A percentile compares a stretch with the other conserved stretches of the same genome.
phyloP scores from a whole-genome alignment of 2,797 vertebrate species.

The Buphagus erythrorhynchus region DNA sequence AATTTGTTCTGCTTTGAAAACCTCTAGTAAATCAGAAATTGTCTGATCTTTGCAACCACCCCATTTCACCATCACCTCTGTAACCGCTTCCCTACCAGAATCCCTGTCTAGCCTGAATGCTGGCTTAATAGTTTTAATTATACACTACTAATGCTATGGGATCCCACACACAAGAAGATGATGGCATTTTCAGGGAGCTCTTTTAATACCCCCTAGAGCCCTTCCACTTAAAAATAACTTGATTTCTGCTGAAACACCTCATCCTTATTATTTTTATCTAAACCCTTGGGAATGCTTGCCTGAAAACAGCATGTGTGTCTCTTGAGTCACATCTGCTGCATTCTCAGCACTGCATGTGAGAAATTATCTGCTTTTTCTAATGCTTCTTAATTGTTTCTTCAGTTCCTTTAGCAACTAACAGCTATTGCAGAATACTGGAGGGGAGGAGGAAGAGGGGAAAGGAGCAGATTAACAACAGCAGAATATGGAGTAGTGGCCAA shows the following conservation, averaged over 20 bases:
- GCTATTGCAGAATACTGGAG: not conserved
- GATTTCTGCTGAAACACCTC: not conserved
- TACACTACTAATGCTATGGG: not conserved
- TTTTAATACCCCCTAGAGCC: not conserved
- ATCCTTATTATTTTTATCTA: slow-evolving; percentile 33
- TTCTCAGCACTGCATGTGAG: slow-evolving; percentile 1
- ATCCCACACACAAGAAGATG: not conserved
- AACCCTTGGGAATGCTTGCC: not conserved
- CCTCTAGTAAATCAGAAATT: not conserved
- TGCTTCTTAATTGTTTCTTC: slow-evolving; percentile 36
- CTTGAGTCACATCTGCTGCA: slow-evolving; percentile 14
- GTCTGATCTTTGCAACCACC: not conserved
- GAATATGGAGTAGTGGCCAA: not conserved
- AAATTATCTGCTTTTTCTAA: slow-evolving; percentile 30
- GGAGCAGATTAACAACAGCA: not conserved
- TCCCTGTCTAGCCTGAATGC: not conserved
- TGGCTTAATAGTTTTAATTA: not conserved
- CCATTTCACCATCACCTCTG: not conserved
- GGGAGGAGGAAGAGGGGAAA: not conserved
- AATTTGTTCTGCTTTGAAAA: not conserved
- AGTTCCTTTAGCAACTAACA: not conserved
- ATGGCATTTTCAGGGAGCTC: not conserved
- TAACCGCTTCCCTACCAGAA: not conserved
- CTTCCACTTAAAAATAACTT: slow-evolving; percentile 31
- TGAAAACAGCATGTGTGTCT: slow-evolving; percentile 32